A percentile compares a stretch with the other conserved stretches of the same genome.
Conservation (phyloP, 2,888 invertebrate genomes). For the Tenthredo scrophulariae region DNA sequence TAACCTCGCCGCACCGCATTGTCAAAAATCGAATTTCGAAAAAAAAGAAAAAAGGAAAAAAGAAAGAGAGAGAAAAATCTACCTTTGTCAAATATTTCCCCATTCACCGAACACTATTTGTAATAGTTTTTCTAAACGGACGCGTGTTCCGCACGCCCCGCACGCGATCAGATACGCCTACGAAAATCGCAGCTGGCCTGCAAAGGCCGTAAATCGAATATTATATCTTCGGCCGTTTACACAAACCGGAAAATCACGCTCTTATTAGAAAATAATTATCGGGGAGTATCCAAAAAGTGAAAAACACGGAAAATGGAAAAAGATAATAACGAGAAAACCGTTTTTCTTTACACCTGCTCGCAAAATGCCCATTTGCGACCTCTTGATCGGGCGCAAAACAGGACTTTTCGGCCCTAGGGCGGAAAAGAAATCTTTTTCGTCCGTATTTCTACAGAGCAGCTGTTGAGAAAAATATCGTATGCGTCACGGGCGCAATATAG, state of each 20-base stretch:
- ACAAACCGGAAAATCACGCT: no score
- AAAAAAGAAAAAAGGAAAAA: not conserved
- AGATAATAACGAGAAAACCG: not conserved
- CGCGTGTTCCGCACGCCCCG: not conserved
- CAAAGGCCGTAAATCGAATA: not conserved
- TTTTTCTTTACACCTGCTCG: no score
- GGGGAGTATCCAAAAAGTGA: not conserved
- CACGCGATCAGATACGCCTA: constrained; percentile 6
- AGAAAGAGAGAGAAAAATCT: not conserved
- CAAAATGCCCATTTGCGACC: no score
- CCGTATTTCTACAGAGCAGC: no score
- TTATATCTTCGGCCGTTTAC: no score
- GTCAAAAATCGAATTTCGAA: not conserved
- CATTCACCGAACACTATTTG: not conserved
- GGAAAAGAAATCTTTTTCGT: no score
- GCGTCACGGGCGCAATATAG: no score
- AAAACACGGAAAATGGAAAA: not conserved
- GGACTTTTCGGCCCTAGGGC: no score
- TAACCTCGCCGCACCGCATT: not conserved
- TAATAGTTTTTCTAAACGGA: not conserved
- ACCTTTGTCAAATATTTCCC: not conserved
- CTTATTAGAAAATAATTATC: not conserved
- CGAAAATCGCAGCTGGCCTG: not conserved
- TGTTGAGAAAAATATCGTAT: no score
- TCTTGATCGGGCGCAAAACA: no score